Conservation (phyloP, 2,797 vertebrate species). For the Morus bassanus region DNA sequence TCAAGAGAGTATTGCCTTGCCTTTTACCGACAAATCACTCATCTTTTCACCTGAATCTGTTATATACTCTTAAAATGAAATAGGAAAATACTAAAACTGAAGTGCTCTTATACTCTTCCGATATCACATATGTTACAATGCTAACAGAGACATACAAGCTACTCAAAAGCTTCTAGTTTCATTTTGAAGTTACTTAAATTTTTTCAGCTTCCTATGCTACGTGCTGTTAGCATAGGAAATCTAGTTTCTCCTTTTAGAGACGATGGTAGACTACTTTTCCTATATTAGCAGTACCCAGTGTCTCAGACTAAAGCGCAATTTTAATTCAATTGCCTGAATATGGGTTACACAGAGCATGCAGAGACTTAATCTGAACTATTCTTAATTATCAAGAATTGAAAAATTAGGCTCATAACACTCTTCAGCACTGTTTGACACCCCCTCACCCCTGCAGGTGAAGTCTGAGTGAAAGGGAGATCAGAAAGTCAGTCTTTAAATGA, state of each 20-base stretch:
- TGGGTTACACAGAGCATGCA: background rate
- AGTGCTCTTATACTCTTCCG: background rate
- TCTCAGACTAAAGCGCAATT: background rate
- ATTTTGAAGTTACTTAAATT: background rate
- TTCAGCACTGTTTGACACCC: slow-evolving; percentile 11
- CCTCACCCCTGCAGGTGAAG: slow-evolving; percentile 54
- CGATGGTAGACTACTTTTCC: background rate
- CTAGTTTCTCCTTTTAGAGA: background rate
- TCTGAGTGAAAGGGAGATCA: slow-evolving; percentile 62
- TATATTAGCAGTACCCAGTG: background rate
- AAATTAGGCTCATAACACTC: background rate
- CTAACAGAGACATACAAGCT: background rate
- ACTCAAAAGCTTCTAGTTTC: background rate
- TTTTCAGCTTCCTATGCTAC: background rate
- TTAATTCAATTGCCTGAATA: background rate
- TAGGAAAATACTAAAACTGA: background rate
- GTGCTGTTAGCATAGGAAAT: background rate
- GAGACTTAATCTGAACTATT: background rate
- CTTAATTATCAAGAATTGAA: background rate
- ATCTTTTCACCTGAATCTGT: background rate
- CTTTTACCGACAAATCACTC: background rate
- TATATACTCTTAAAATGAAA: background rate
- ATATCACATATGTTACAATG: background rate
- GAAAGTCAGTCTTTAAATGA: slow-evolving; percentile 62
- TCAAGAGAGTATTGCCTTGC: background rate